phyloP scores from a whole-genome alignment of 2,113 vertebrate genomes.

The Condylura cristata region DNA sequence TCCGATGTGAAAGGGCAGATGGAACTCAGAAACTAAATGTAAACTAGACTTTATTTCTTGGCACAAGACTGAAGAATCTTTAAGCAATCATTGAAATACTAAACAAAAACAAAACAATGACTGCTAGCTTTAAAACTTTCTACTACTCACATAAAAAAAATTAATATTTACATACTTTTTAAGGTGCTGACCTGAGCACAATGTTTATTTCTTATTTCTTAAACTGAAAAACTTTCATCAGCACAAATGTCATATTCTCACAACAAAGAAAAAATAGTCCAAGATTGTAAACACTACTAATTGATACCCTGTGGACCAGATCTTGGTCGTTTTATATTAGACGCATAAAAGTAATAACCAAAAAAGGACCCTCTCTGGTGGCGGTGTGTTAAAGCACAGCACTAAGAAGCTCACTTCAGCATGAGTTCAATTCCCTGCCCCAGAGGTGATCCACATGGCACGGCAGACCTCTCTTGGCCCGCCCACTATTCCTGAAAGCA shows the following conservation, averaged over 20 bases:
- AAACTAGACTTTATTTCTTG: not conserved
- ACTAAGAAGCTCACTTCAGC: too few species aligned
- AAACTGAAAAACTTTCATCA: conserved; percentile 8
- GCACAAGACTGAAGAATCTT: not conserved
- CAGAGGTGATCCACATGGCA: too few species aligned
- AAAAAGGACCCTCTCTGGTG: too few species aligned
- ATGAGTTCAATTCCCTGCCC: too few species aligned
- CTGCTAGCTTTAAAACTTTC: not conserved
- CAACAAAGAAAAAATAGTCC: not conserved
- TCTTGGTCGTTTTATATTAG: not conserved
- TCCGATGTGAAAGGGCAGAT: not conserved
- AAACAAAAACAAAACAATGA: conserved; percentile 22
- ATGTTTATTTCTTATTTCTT: conserved; percentile 21
- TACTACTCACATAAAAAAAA: not conserved
- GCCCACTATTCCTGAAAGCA: too few species aligned
- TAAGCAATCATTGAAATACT: not conserved
- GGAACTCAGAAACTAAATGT: not conserved
- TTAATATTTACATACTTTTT: not conserved
- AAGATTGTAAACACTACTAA: conserved; percentile 10
- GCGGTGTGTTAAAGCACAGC: too few species aligned
- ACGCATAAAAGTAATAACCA: not conserved
- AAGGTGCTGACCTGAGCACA: not conserved
- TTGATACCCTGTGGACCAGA: not conserved
- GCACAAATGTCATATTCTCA: conserved; percentile 14
- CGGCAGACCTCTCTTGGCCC: too few species aligned